Base-by-base conservation (phyloP, 64 coral and sea anemone genomes). In the Actinia tenebrosa region DNA sequence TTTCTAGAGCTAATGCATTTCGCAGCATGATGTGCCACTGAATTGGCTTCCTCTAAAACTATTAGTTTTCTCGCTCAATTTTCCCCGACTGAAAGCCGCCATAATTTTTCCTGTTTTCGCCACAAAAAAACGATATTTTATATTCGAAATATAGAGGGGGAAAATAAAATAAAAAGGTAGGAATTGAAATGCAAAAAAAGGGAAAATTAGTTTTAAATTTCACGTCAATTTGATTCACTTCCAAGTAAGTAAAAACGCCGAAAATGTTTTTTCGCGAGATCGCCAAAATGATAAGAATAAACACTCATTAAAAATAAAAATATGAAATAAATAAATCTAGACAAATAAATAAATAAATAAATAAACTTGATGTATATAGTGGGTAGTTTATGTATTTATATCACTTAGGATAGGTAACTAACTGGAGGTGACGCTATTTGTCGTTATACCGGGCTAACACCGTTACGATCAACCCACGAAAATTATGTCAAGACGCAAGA, bases 1-100 rank as follows among this genome's bases (percentile, higher is more conserved):
- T 81, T 81, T 81, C 79, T 50, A 3, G 14, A 81, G 45, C 45
- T 81, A 81, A 81, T 81, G 79, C 79, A 81, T 23, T 53, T 81
- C 79, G 42, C 79, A 81, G 79, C 79, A 14, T 50, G 79, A n/a
- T 52, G 10, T 81, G 18, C 3, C 8, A 53, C n/a, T 45, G 46
- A 81, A 81, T 81, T 53, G 53, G 79, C 79, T 81, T 81, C 27
- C 22, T 81, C 7, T 81, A 23, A 25, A 20, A 53, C 19, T 20
- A 81, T 81, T 81, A 81, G 9, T 16, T 50, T 81, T 81, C 45
- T 81, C 23, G 17, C 44, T 81, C 16, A 17, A 58, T 81, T 81
- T 16, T 19, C 25, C 9, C 20, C 79, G 79, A 81, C 79, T 53
- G 3, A 7, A 45, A 11, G 79, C 22, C 79, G 79, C 79, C 79